These are phyloP conservation scores for Andinoacara biseriatus DNA, from an alignment of 2,113 vertebrate species.

Conservation along the genomic window DNA sequence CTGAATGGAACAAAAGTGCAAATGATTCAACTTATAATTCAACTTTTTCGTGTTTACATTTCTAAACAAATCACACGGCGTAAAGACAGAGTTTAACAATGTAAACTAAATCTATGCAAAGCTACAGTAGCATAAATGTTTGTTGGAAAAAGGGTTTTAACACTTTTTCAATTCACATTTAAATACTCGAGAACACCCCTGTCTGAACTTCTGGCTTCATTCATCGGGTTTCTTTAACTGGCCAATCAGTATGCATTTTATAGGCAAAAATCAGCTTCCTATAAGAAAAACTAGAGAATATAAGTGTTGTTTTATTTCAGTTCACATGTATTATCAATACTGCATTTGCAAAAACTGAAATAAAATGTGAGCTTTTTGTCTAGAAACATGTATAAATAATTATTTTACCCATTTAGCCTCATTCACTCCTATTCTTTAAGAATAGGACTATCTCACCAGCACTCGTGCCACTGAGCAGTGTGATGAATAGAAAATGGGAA, in stretches of 20 bases:
- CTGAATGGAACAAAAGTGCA: background rate
- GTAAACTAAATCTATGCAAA: background rate
- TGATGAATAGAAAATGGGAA: background rate
- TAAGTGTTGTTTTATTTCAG: background rate
- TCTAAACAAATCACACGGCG: background rate
- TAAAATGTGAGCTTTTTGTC: too few species aligned
- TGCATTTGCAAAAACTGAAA: background rate
- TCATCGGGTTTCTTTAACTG: background rate
- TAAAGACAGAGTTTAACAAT: background rate
- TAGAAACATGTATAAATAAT: background rate
- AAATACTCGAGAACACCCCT: background rate
- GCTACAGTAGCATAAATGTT: background rate
- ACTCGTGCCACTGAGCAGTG: background rate
- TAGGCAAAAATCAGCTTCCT: background rate
- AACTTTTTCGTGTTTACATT: background rate
- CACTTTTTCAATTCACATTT: too few species aligned
- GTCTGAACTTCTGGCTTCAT: background rate
- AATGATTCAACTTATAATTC: background rate
- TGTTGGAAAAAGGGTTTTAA: background rate
- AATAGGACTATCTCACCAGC: background rate
- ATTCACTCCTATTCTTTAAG: background rate
- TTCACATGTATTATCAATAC: background rate
- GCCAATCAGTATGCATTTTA: background rate
- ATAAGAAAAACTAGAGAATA: background rate
- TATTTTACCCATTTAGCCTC: background rate